Evolutionary conservation across 2,888 invertebrate genomes (phyloP).

Genomic region (Amorpha juglandis): DNA sequence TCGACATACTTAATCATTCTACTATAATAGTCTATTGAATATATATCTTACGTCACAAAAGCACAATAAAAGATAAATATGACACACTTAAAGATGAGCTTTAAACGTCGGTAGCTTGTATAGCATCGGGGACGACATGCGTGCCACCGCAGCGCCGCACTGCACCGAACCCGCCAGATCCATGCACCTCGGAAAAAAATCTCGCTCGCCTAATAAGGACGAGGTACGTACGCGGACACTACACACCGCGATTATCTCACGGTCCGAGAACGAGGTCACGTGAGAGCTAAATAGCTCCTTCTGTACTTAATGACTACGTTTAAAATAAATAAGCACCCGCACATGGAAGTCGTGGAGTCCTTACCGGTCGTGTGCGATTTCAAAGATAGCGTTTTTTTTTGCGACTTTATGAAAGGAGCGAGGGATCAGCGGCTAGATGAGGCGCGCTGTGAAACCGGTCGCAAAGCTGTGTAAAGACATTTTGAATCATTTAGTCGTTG

Average conservation of each 20-base stretch:
- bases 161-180: conserved; percentile 38
- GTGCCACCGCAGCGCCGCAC: conserved; percentile 62
- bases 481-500: conserved; percentile 50
- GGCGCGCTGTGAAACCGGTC: conserved; percentile 48
- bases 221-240: conserved; percentile 75
- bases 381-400: conserved; percentile 62
- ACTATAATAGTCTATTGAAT: conserved; percentile 2
- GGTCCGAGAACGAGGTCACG: conserved; percentile 75
- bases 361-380: conserved; percentile 60
- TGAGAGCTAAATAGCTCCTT: conserved; percentile 71
- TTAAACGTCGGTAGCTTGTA: conserved; percentile 34
- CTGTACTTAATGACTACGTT: conserved; percentile 62
- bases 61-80: conserved; percentile 17
- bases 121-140: conserved; percentile 45
- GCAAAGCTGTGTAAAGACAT: conserved; percentile 49
- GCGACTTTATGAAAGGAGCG: conserved; percentile 44
- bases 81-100: conserved; percentile 15
- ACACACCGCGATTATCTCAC: conserved; percentile 80
- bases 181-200: conserved; percentile 52
- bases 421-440: conserved; percentile 44
- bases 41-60: conserved; percentile 7
- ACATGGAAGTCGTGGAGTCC: conserved; percentile 63
- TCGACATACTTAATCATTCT: background rate
- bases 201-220: conserved; percentile 74
- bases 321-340: conserved; percentile 56